Evolutionary conservation across 2,797 vertebrate species (phyloP).

Genomic region (Enteromius fasciolatus): DNA sequence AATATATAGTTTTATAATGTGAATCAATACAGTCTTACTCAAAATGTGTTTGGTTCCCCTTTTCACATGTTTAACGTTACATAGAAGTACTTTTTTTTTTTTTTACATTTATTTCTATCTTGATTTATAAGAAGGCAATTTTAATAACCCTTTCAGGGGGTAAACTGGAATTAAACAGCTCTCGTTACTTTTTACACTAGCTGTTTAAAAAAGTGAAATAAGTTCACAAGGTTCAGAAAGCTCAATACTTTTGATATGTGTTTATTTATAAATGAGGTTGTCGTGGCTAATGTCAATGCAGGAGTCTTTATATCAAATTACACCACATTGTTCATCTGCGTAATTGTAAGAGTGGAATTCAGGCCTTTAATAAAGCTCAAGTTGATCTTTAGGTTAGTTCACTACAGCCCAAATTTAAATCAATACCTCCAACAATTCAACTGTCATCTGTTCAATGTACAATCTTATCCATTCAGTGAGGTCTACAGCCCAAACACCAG

Average conservation of each 20-base stretch:
- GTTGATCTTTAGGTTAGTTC: constrained; percentile 22
- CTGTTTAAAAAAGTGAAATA: neutral
- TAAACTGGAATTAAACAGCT: constrained; percentile 19
- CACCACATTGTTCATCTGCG: constrained; percentile 13
- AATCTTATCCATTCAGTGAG: constrained; percentile 15
- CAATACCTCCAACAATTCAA: constrained; percentile 18
- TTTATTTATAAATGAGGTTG: constrained; percentile 61
- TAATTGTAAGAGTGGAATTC: constrained; percentile 14
- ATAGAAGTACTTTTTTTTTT: neutral
- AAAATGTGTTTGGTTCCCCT: neutral
- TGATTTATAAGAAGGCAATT: neutral
- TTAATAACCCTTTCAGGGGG: constrained; percentile 4
- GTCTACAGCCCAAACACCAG: constrained; percentile 25
- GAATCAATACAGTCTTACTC: neutral
- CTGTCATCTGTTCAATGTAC: neutral
- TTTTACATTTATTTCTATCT: neutral
- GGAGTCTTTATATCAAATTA: constrained; percentile 43
- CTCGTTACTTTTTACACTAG: neutral
- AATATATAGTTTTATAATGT: neutral
- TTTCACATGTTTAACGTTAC: neutral
- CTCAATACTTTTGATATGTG: constrained; percentile 34
- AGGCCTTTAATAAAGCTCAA: constrained; percentile 19
- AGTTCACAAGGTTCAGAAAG: neutral
- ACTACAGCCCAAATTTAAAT: constrained; percentile 1
- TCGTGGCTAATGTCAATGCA: constrained; percentile 57